These are phyloP conservation scores for Tenualosa thibaudeaui DNA, from an alignment of 2,797 vertebrate genomes.

Conservation along the genomic window DNA sequence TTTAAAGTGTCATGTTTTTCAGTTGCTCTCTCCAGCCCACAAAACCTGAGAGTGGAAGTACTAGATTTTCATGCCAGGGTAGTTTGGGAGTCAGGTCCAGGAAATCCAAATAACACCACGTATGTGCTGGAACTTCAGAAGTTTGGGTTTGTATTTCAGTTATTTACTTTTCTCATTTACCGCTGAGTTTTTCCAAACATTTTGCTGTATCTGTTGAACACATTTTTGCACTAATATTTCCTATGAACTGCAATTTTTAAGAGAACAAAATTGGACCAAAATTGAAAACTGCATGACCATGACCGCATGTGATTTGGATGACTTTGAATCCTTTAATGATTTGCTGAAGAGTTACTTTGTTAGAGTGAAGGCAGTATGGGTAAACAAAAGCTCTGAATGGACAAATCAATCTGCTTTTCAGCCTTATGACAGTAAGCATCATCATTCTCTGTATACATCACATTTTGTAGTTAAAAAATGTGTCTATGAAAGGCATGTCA, in stretches of 20 bases:
- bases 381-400: constrained; percentile 33
- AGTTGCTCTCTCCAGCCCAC: constrained; percentile 50
- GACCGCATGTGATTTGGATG: neutral
- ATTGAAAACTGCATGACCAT: constrained; percentile 32
- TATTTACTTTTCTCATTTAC: neutral
- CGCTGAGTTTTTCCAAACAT: too few relatives aligned
- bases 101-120: constrained; percentile 43
- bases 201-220: too few relatives aligned
- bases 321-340: neutral
- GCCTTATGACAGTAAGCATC: constrained; percentile 52
- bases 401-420: constrained; percentile 36
- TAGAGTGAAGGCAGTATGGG: constrained; percentile 39
- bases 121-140: constrained; percentile 46
- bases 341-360: constrained; percentile 41
- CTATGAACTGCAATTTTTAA: neutral
- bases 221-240: neutral
- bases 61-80: constrained; percentile 49
- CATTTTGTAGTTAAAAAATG: neutral
- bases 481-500: neutral
- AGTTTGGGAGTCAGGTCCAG: constrained; percentile 47
- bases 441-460: neutral
- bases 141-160: neutral
- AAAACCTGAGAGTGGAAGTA: constrained; percentile 51
- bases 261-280: constrained; percentile 24
- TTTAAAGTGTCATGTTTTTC: neutral